A percentile compares a stretch with the other conserved stretches of the same genome.
phyloP scores from a whole-genome alignment of 2,797 vertebrate genomes.

The Babyrousa celebensis region DNA sequence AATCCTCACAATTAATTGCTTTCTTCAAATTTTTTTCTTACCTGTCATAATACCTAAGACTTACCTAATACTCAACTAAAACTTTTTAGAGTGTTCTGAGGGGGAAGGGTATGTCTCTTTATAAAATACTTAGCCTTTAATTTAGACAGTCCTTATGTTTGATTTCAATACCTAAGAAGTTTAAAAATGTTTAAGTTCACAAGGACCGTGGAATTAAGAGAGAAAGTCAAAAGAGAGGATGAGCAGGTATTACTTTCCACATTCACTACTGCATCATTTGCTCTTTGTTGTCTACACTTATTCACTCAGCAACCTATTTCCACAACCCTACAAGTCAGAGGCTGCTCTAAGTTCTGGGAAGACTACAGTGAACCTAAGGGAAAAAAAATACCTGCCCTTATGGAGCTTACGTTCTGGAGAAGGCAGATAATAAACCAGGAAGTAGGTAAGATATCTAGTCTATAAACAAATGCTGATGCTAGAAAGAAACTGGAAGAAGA shows the following conservation, averaged over 20 bases:
- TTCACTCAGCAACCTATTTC: background rate
- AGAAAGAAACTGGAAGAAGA: background rate
- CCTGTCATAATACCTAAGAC: background rate
- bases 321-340: background rate
- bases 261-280: background rate
- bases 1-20: background rate
- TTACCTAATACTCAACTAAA: background rate
- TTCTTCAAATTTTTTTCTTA: background rate
- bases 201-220: background rate
- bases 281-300: background rate
- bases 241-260: background rate
- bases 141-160: background rate
- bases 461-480: background rate
- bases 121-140: background rate
- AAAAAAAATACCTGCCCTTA: background rate
- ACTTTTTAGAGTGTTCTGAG: too few relatives aligned
- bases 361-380: background rate
- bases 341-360: background rate
- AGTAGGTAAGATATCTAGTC: background rate
- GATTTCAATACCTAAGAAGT: background rate
- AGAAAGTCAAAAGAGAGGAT: background rate
- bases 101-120: background rate
- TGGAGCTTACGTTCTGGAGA: background rate
- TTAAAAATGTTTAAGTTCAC: background rate
- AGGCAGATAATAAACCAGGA: background rate